Evolutionary conservation across 2,113 vertebrate genomes (phyloP).

Genomic region (Eonycteris spelaea): DNA sequence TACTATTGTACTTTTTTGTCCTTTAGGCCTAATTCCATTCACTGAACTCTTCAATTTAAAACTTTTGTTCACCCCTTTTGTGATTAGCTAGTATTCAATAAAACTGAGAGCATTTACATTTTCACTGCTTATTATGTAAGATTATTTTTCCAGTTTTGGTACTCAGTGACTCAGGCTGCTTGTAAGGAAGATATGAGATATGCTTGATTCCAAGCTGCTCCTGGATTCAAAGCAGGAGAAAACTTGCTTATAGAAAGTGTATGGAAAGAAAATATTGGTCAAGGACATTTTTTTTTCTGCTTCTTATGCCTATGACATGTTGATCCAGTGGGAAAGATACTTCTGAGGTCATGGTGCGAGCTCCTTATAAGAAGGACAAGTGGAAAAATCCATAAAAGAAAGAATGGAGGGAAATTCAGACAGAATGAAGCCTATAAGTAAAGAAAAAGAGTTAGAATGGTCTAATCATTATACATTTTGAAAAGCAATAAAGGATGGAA

Average conservation of each 20-base stretch:
- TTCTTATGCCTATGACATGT: neutral
- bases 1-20: neutral
- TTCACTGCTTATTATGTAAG: neutral
- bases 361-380: neutral
- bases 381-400: conserved; percentile 9
- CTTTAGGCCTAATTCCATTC: neutral
- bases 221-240: neutral
- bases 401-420: neutral
- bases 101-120: neutral
- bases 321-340: neutral
- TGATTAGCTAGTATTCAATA: neutral
- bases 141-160: neutral
- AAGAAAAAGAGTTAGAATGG: neutral
- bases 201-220: neutral
- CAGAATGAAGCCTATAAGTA: neutral
- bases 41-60: neutral
- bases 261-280: neutral
- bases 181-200: neutral
- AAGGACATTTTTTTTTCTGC: neutral
- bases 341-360: neutral
- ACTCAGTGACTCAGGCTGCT: neutral
- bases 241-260: neutral
- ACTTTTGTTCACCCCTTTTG: neutral
- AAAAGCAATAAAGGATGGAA: neutral
- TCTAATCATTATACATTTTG: neutral